Percentiles rank a stretch among this genome's conserved stretches.
These are phyloP conservation scores for Mirza zaza DNA, from an alignment of 2,113 vertebrate genomes.

Conservation along the genomic window DNA sequence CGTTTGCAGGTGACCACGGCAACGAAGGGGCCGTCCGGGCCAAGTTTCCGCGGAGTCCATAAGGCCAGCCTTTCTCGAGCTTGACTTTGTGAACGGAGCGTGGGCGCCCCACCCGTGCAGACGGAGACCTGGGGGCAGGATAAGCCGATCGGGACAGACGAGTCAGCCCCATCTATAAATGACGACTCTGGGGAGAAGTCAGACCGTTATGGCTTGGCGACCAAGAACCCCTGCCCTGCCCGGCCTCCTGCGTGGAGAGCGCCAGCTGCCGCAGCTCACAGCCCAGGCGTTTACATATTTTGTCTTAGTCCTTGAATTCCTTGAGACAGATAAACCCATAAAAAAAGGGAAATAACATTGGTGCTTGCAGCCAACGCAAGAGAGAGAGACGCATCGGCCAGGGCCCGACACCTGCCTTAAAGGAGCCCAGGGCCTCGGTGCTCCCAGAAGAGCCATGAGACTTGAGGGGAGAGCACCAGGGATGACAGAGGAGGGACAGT, in stretches of 20 bases:
- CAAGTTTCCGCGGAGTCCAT: accelerated
- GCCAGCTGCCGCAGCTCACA: accelerated
- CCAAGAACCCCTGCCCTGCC: not conserved
- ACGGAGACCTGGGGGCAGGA: not conserved
- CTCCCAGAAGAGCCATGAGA: accelerated
- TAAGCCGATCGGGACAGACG: not conserved
- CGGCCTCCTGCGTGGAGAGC: not conserved
- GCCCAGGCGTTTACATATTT: accelerated
- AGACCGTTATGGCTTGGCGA: not conserved
- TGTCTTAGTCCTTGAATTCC: not conserved
- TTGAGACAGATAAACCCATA: not conserved
- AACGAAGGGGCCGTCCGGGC: not conserved
- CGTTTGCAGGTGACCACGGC: not conserved
- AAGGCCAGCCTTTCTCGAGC: constrained; percentile 10
- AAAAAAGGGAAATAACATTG: not conserved
- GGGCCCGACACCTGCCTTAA: accelerated
- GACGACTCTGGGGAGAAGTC: not conserved
- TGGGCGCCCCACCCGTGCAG: accelerated
- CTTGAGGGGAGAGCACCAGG: accelerated
- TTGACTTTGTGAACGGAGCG: accelerated
- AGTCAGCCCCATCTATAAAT: not conserved
- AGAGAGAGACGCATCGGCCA: not conserved
- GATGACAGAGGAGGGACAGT: not conserved
- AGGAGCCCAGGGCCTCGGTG: accelerated
- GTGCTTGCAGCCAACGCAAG: accelerated